Evolutionary conservation across 1,140 invertebrate species (phyloP), one percentile per base, ranked within the genome.

Genomic region (Anthonomus grandis): DNA sequence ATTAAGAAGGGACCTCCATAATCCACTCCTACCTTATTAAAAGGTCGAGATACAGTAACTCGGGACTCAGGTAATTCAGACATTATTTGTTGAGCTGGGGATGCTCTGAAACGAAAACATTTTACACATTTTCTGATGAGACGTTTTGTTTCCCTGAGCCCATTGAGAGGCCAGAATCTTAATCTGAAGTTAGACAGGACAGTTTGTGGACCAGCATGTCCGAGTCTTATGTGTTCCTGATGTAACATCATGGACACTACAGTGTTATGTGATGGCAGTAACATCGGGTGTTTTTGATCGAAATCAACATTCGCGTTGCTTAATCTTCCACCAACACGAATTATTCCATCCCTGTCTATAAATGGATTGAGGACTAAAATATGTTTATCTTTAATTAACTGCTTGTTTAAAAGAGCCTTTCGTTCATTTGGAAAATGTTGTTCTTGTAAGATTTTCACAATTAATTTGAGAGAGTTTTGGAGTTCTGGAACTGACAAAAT

Each of bases 321-420:
- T 34, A 70, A 38, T 19, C 67, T 48, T 15, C 64, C 67, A 10
- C 63, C 65, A 21, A 70, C 69, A 18, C 67, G 47, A 13, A 70
- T 12, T 17, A 65, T 9, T 6, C 62, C 60, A 15, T 42, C 22
- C 21, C 25, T 36, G 50, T 70, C 62, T 2, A 66, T 17, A 27
- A 60, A 60, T 6, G 53, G 22, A 34, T 42, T 50, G 19, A 49
- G 38, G 24, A n/a, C 39, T 19, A 15, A 9, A 15, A 59, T 17
- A 21, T n/a, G 5, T 21, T 50, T 44, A 25, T 57, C 45, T 27
- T 38, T 8, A n/a, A 57, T 6, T 15, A 17, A 4, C 24, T 52
- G 57, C 12, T 31, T 31, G 21, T 37, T 19, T 13, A 12, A 39
- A n/a, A 57, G 10, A 12, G 25, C 36, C 12, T 23, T n/a, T 25